Evolutionary conservation across 2,113 vertebrate genomes (phyloP).

Genomic region (Scalopus aquaticus): DNA sequence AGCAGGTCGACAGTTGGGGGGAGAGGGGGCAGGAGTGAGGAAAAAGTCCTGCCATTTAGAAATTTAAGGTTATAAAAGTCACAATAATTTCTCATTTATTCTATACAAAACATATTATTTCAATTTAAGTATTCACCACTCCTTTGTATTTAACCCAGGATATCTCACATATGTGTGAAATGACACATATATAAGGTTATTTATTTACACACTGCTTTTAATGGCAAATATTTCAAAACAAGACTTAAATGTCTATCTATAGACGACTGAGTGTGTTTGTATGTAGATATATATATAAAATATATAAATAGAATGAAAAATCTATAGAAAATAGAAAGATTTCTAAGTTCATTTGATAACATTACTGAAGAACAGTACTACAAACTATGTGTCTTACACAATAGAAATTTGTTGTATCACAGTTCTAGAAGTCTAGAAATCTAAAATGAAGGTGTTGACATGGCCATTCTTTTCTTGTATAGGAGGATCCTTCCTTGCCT

Average conservation of each 20-base stretch:
- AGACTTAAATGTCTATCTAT: not conserved
- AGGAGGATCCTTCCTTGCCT: not conserved
- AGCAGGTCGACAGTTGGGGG: not conserved
- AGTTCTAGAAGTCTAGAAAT: not conserved
- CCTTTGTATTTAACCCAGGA: not conserved
- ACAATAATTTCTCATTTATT: slow-evolving; percentile 20
- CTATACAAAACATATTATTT: slow-evolving; percentile 3
- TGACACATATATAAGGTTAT: not conserved
- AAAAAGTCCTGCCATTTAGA: not conserved
- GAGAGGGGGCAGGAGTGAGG: not conserved
- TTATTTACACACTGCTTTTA: slow-evolving; percentile 32
- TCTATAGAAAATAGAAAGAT: not conserved
- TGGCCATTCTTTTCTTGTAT: not conserved
- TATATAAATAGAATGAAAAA: not conserved
- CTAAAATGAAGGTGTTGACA: not conserved
- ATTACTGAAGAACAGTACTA: not conserved
- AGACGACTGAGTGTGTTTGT: not conserved
- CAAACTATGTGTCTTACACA: not conserved
- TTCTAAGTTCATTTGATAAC: not conserved
- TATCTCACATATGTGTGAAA: not conserved
- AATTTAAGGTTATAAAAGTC: not conserved
- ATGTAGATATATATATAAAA: too few relatives aligned
- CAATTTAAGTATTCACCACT: not conserved
- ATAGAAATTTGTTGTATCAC: not conserved
- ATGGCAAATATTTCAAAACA: not conserved